phyloP scores from a whole-genome alignment of 2,888 invertebrate genomes.

The Apeira syringaria region DNA sequence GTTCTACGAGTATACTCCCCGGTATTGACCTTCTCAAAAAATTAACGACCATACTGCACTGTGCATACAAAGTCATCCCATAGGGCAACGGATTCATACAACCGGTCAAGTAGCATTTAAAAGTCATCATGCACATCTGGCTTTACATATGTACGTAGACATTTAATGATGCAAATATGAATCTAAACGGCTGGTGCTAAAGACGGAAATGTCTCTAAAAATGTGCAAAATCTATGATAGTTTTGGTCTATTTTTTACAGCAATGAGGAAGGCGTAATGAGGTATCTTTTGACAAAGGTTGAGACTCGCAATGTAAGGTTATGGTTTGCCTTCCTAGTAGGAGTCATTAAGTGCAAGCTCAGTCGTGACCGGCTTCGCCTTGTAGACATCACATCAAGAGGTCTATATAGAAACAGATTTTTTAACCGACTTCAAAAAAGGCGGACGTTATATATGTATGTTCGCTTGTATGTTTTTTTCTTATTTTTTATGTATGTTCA shows the following conservation, averaged over 20 bases:
- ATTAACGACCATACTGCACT: no score
- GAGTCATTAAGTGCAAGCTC: conserved; percentile 23
- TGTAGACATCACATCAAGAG: conserved; percentile 22
- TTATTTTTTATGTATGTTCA: no score
- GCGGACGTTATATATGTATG: no score
- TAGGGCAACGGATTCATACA: conserved; percentile 32
- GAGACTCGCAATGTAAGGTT: conserved; percentile 5
- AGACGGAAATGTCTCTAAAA: conserved; percentile 5
- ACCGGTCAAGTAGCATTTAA: conserved; percentile 47
- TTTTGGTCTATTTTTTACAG: conserved; percentile 24
- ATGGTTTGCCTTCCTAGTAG: conserved; percentile 27
- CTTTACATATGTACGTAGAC: conserved; percentile 21
- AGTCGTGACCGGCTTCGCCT: conserved; percentile 28
- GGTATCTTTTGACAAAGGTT: conserved; percentile 22
- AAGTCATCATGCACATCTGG: conserved; percentile 29
- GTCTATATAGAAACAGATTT: conserved; percentile 9
- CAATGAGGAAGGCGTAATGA: conserved; percentile 27
- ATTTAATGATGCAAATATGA: conserved; percentile 11
- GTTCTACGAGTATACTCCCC: no score
- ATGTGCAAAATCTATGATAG: conserved; percentile 10
- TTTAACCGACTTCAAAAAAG: background rate
- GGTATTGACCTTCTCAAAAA: no score
- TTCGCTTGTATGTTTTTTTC: no score
- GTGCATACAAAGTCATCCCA: conserved; percentile 6
- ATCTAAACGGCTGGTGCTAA: conserved; percentile 5